These are phyloP conservation scores for Agonopterix subpropinquella DNA, from an alignment of 2,888 invertebrate genomes.

Conservation along the genomic window DNA sequence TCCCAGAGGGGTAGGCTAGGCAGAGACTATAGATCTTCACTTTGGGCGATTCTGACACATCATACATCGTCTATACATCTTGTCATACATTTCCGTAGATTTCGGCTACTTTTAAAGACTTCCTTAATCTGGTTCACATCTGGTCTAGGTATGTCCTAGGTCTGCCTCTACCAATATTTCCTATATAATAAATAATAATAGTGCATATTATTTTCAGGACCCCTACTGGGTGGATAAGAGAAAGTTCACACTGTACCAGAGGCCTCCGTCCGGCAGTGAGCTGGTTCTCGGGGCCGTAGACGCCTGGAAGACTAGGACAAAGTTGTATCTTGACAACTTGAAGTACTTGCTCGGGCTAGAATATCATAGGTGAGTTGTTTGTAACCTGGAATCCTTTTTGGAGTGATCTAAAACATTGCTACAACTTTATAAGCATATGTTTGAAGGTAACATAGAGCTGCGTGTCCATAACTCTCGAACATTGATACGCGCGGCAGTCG, in stretches of 20 bases:
- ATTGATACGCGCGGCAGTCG: not conserved
- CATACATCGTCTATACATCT: too few relatives aligned
- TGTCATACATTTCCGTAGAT: too few relatives aligned
- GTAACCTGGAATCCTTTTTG: not conserved
- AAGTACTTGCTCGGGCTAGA: constrained; percentile 80
- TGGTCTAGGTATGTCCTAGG: too few relatives aligned
- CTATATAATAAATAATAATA: too few relatives aligned
- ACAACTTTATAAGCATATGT: not conserved
- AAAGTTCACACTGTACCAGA: constrained; percentile 74
- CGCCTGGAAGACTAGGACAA: constrained; percentile 80
- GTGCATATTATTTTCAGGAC: constrained; percentile 49
- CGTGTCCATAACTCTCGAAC: too few relatives aligned
- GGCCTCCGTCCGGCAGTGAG: constrained; percentile 62
- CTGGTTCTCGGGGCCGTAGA: constrained; percentile 72
- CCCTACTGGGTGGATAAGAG: constrained; percentile 74
- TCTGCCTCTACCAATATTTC: too few relatives aligned
- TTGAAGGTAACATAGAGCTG: not conserved
- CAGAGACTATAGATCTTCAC: too few relatives aligned
- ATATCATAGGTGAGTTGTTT: constrained; percentile 76
- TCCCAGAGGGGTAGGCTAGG: too few relatives aligned
- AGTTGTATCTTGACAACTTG: constrained; percentile 78
- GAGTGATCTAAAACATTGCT: not conserved
- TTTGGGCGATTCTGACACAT: too few relatives aligned
- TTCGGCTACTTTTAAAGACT: too few relatives aligned
- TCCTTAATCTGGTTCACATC: too few relatives aligned